phyloP scores from a whole-genome alignment of 1,140 invertebrate genomes.

The Platorchestia sp. region DNA sequence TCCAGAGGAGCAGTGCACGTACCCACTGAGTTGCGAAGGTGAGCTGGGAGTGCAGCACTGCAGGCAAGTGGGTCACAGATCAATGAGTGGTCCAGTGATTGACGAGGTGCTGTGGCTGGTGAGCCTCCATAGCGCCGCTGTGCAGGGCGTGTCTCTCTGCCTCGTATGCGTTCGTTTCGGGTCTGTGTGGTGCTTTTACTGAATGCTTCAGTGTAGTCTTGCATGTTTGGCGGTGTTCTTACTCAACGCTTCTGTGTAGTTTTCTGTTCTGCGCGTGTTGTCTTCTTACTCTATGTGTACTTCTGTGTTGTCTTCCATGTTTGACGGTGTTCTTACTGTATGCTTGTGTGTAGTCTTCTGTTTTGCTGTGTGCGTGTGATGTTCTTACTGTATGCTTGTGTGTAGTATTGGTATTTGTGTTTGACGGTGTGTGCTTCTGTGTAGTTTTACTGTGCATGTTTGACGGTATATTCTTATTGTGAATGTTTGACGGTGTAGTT shows the following conservation, averaged over 20 bases:
- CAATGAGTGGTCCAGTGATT: slow-evolving; percentile 44
- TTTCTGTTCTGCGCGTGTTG: too few relatives aligned
- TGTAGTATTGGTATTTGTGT: too few relatives aligned
- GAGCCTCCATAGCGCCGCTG: neutral
- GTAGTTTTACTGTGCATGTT: too few relatives aligned
- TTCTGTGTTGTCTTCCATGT: too few relatives aligned
- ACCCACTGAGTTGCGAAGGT: neutral
- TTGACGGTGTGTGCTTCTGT: neutral
- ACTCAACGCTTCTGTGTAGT: neutral
- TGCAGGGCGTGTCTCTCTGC: neutral
- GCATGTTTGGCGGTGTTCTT: neutral
- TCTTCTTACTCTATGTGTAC: too few relatives aligned
- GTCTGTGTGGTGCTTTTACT: neutral
- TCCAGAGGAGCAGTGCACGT: neutral
- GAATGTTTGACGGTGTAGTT: too few relatives aligned
- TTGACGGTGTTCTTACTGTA: neutral
- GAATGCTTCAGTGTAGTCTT: neutral
- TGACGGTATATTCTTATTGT: too few relatives aligned
- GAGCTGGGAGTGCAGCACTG: neutral
- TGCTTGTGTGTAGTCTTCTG: neutral
- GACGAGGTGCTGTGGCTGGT: neutral
- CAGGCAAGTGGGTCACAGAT: slow-evolving; percentile 45
- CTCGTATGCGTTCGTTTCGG: neutral
- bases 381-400: too few relatives aligned
- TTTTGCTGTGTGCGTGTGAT: too few relatives aligned